phyloP scores from a whole-genome alignment of 2,888 invertebrate species.

The Chymomyza procnemis region DNA sequence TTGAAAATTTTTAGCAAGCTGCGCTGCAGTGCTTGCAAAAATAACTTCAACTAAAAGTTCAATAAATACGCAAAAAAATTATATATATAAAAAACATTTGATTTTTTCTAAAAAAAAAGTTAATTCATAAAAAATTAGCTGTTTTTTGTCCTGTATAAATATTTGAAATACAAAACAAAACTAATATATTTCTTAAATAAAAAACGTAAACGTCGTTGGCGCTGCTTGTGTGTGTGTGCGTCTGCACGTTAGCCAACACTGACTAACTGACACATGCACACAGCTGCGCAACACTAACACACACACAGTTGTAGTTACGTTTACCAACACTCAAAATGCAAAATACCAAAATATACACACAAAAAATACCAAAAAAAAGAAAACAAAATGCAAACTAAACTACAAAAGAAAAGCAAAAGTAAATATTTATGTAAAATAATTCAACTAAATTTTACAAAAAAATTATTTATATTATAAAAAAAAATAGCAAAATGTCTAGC shows the following conservation, averaged over 20 bases:
- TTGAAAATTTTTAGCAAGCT: conserved; percentile 47
- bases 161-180: conserved; percentile 50
- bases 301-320: conserved; percentile 64
- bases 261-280: conserved; percentile 32
- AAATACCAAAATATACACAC: conserved; percentile 30
- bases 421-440: conserved; percentile 71
- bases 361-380: conserved; percentile 20
- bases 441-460: conserved; percentile 57
- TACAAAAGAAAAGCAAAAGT: conserved; percentile 32
- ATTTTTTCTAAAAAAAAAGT: conserved; percentile 65
- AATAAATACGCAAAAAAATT: conserved; percentile 26
- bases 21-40: conserved; percentile 7
- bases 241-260: conserved; percentile 20
- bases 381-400: conserved; percentile 50
- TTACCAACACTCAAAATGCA: conserved; percentile 40
- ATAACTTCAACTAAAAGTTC: conserved; percentile 10
- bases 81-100: conserved; percentile 35
- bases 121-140: conserved; percentile 71
- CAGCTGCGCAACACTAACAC: conserved; percentile 31
- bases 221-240: conserved; percentile 11
- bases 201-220: conserved; percentile 49
- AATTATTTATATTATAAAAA: conserved; percentile 1
- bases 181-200: conserved; percentile 47
- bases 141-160: conserved; percentile 79
- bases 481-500: conserved; percentile 7